A percentile compares a stretch with the other conserved stretches of the same genome.
phyloP scores from a whole-genome alignment of 2,113 vertebrate genomes.

The Petrocephalus zakoni region DNA sequence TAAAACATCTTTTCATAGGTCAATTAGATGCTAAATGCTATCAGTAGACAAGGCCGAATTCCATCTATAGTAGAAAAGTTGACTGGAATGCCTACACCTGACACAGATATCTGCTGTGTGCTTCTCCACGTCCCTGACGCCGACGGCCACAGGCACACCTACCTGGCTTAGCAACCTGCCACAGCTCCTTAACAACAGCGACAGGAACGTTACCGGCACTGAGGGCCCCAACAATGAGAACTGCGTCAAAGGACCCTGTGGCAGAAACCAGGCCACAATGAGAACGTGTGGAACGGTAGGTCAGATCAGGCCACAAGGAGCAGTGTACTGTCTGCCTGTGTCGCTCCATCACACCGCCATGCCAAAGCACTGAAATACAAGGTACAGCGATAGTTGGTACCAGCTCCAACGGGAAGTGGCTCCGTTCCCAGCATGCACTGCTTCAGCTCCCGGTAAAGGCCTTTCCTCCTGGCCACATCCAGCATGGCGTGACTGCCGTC shows the following conservation, averaged over 20 bases:
- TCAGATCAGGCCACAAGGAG: not conserved
- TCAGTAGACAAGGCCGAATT: no score
- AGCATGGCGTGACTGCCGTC: conserved; percentile 79
- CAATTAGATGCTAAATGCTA: not conserved
- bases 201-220: conserved; percentile 67
- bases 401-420: conserved; percentile 61
- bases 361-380: not conserved
- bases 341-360: not conserved
- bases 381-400: conserved; percentile 46
- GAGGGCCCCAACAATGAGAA: conserved; percentile 73
- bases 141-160: conserved; percentile 12
- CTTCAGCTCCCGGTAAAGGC: conserved; percentile 67
- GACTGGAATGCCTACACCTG: not conserved
- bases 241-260: conserved; percentile 68
- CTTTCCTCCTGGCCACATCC: conserved; percentile 53
- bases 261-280: not conserved
- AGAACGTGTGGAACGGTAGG: not conserved
- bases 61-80: no score
- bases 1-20: not conserved
- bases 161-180: conserved; percentile 73
- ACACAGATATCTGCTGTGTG: not conserved
- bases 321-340: not conserved
- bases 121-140: not conserved
- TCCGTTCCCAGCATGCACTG: conserved; percentile 64
- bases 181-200: conserved; percentile 63